Conservation (phyloP, 2,888 invertebrate genomes). For the Coleophora deauratella region DNA sequence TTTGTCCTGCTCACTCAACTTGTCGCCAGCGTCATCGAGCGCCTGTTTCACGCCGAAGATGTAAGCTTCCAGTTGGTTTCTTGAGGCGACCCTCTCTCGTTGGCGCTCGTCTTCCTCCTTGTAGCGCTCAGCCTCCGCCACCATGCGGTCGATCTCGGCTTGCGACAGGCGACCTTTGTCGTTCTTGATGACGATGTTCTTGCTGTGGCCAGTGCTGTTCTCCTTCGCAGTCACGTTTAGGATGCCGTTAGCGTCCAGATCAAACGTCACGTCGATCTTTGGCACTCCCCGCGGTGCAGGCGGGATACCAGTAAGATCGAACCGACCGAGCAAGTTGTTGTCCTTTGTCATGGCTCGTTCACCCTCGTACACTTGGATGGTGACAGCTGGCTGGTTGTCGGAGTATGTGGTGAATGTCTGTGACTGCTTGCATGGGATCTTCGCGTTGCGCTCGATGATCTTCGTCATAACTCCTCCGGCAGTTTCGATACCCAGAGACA, state of each 20-base stretch:
- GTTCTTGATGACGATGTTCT: slow-evolving; percentile 87
- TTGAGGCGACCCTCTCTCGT: slow-evolving; percentile 77
- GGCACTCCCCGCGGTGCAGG: slow-evolving; percentile 81
- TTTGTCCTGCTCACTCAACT: slow-evolving; percentile 78
- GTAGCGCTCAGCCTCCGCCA: slow-evolving; percentile 82
- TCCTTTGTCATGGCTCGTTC: slow-evolving; percentile 88
- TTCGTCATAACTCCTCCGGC: slow-evolving; percentile 87
- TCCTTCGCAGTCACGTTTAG: slow-evolving; percentile 88
- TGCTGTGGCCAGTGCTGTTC: slow-evolving; percentile 77
- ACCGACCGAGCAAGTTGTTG: slow-evolving; percentile 79
- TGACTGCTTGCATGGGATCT: slow-evolving; percentile 81
- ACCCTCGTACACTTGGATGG: slow-evolving; percentile 83
- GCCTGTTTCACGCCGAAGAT: slow-evolving; percentile 81
- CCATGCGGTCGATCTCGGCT: slow-evolving; percentile 87
- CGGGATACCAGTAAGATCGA: slow-evolving; percentile 79
- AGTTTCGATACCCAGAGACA: slow-evolving; percentile 85
- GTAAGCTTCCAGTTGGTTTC: slow-evolving; percentile 83
- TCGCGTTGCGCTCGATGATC: slow-evolving; percentile 80
- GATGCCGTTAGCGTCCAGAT: slow-evolving; percentile 85
- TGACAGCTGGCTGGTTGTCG: slow-evolving; percentile 86
- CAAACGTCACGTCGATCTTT: slow-evolving; percentile 81
- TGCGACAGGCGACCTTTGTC: slow-evolving; percentile 87
- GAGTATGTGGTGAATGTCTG: slow-evolving; percentile 86
- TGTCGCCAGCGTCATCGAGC: slow-evolving; percentile 74
- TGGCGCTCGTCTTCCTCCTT: slow-evolving; percentile 82